A percentile compares a stretch with the other conserved stretches of the same genome.
These are phyloP conservation scores for Pogoniulus pusillus DNA, from an alignment of 2,797 vertebrate genomes.

Conservation along the genomic window DNA sequence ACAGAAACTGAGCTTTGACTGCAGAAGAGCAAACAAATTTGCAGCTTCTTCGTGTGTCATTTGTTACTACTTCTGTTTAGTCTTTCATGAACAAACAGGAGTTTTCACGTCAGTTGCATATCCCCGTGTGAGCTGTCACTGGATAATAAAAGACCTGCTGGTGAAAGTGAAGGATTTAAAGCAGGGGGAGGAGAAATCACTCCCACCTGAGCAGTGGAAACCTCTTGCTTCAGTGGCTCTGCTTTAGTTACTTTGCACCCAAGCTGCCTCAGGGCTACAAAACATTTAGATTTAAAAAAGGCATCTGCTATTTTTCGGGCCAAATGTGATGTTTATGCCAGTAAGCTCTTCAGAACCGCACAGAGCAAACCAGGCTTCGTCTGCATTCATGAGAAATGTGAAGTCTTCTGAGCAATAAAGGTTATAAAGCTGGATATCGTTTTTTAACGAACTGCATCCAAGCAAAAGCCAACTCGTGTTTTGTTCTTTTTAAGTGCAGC, in stretches of 20 bases:
- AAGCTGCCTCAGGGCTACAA: neutral
- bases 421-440: neutral
- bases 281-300: neutral
- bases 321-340: neutral
- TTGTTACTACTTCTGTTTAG: constrained; percentile 41
- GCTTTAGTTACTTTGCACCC: neutral
- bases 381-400: neutral
- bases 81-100: constrained; percentile 32
- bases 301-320: neutral
- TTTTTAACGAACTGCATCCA: neutral
- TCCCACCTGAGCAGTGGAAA: neutral
- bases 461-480: neutral
- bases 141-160: neutral
- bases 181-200: neutral
- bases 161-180: neutral
- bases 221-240: neutral
- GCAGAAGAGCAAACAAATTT: constrained; percentile 30
- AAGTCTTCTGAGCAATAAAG: neutral
- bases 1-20: neutral
- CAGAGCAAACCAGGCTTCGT: neutral
- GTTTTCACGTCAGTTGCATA: constrained; percentile 15
- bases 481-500: neutral
- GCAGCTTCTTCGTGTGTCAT: constrained; percentile 29
- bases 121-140: constrained; percentile 11
- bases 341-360: too few species aligned